Percentiles rank a stretch among this genome's conserved stretches.
Conservation (phyloP, 2,113 vertebrate species). For the Heterotilapia buettikoferi region DNA sequence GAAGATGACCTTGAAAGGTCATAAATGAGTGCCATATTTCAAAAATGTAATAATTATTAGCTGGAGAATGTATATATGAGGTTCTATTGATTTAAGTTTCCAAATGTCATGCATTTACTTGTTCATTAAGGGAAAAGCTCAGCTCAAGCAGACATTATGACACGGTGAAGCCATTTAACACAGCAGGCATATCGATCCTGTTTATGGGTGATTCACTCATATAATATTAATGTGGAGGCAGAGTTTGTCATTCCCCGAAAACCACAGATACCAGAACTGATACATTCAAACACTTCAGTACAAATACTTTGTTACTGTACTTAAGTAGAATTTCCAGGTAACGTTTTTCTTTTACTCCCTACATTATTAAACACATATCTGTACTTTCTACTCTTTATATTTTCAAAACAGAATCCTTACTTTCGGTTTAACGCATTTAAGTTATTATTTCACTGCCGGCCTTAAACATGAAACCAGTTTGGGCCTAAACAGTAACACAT, state of each 20-base stretch:
- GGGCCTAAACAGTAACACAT: background rate
- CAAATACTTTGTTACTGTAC: background rate
- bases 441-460: background rate
- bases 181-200: slow-evolving; percentile 26
- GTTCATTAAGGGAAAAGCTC: background rate
- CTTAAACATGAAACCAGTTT: background rate
- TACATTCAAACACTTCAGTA: background rate
- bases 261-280: slow-evolving; percentile 33
- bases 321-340: background rate
- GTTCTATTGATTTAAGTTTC: background rate
- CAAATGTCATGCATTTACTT: background rate
- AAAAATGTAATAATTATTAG: background rate
- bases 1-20: background rate
- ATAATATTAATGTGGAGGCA: slow-evolving; percentile 50
- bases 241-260: background rate
- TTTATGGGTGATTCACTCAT: slow-evolving; percentile 38
- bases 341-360: background rate
- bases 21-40: background rate
- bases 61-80: background rate
- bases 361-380: background rate
- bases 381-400: background rate
- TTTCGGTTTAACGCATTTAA: background rate
- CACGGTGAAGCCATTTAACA: slow-evolving; percentile 49
- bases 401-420: background rate
- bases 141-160: slow-evolving; percentile 20